phyloP scores from a whole-genome alignment of 1,140 invertebrate genomes.

The Chrysomallon squamiferum region DNA sequence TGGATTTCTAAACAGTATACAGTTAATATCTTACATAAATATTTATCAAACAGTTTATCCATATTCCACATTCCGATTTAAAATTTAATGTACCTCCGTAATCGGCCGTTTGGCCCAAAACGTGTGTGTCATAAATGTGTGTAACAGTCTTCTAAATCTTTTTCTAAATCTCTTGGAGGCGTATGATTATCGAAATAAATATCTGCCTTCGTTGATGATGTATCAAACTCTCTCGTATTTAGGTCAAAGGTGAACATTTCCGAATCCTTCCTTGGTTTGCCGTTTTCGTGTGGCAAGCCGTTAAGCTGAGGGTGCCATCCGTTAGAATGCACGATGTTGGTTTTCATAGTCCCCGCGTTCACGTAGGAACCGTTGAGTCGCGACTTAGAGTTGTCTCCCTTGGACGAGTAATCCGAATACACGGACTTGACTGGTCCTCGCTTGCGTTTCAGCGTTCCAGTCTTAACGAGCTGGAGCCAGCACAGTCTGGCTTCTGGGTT shows the following conservation, averaged over 20 bases:
- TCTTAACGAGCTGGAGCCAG: conserved; percentile 63
- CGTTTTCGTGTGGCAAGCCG: conserved; percentile 8
- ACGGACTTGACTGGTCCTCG: conserved; percentile 42
- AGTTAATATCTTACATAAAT: too few species aligned
- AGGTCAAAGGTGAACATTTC: neutral
- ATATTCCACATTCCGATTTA: too few species aligned
- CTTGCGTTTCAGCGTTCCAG: conserved; percentile 56
- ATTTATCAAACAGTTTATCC: too few species aligned
- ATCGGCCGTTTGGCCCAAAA: too few species aligned
- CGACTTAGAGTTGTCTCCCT: conserved; percentile 14
- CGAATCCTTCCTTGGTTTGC: neutral
- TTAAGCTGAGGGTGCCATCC: conserved; percentile 34
- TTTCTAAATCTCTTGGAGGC: neutral
- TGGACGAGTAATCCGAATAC: conserved; percentile 50
- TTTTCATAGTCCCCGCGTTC: conserved; percentile 18
- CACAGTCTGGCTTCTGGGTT: conserved; percentile 65
- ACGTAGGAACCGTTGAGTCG: conserved; percentile 10
- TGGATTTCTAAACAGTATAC: too few species aligned
- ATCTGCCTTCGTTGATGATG: neutral
- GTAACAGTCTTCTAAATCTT: neutral
- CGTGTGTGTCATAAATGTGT: neutral
- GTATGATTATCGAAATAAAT: conserved; percentile 1
- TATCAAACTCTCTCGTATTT: neutral
- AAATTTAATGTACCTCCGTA: too few species aligned
- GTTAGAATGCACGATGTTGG: conserved; percentile 22